phyloP scores from a whole-genome alignment of 2,888 invertebrate species.

The Kuschelorhynchus macadamiae region DNA sequence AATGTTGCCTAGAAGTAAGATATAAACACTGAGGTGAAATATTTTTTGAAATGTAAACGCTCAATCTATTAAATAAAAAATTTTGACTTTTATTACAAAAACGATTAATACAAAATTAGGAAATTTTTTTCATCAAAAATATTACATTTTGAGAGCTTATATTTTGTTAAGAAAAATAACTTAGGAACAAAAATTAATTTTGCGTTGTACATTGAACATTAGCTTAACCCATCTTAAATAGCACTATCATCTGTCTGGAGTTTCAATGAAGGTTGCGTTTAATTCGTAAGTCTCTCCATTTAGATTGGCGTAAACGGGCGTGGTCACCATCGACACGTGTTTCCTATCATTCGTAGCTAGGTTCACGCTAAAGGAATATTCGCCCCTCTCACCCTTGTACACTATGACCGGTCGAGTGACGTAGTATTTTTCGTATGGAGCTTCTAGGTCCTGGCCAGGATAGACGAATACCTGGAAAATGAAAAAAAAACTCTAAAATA shows the following conservation, averaged over 20 bases:
- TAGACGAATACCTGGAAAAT: constrained; percentile 57
- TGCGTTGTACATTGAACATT: too few relatives aligned
- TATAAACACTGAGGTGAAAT: too few relatives aligned
- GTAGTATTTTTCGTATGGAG: constrained; percentile 57
- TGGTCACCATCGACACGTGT: constrained; percentile 57
- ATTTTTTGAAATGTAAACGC: too few relatives aligned
- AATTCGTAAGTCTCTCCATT: constrained; percentile 54
- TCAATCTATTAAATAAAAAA: too few relatives aligned
- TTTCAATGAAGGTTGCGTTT: constrained; percentile 47
- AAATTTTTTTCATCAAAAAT: too few relatives aligned
- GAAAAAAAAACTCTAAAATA: constrained; percentile 7
- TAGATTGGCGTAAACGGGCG: constrained; percentile 58
- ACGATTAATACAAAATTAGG: too few relatives aligned
- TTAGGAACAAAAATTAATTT: too few relatives aligned
- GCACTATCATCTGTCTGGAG: constrained; percentile 29
- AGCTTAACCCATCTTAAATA: too few relatives aligned
- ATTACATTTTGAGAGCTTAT: too few relatives aligned
- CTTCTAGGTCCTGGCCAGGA: constrained; percentile 53
- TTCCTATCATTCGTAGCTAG: constrained; percentile 58
- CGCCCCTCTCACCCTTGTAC: constrained; percentile 58
- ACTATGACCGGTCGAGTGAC: constrained; percentile 59
- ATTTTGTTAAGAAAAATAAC: too few relatives aligned
- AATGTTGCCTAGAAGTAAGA: too few relatives aligned
- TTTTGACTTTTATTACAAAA: too few relatives aligned
- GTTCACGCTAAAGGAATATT: constrained; percentile 60